Conservation (phyloP, 92 coral and sea anemone genomes). For the Porites lobata region DNA sequence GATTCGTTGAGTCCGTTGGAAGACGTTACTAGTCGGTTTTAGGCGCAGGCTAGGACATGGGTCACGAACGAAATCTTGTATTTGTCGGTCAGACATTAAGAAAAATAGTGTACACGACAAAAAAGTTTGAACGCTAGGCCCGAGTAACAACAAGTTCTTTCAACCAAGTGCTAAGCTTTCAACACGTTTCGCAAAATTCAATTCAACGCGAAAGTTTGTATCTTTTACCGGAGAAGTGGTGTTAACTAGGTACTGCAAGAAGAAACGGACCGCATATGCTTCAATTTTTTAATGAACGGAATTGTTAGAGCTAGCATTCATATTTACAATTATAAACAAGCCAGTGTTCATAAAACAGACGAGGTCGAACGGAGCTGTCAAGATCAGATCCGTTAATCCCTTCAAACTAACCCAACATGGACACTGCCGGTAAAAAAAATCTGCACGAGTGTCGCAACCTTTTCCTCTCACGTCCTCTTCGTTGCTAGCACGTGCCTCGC, state of each 20-base stretch:
- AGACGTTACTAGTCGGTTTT: too few relatives aligned
- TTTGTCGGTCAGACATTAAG: too few relatives aligned
- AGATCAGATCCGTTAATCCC: constrained; percentile 38
- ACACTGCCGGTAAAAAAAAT: constrained; percentile 53
- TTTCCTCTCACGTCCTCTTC: constrained; percentile 21
- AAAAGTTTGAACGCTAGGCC: too few relatives aligned
- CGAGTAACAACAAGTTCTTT: too few relatives aligned
- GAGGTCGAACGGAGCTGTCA: constrained; percentile 73
- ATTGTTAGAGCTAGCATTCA: constrained; percentile 97
- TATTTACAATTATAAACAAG: constrained; percentile 99
- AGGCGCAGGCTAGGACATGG: too few relatives aligned
- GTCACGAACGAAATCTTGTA: too few relatives aligned
- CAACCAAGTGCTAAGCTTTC: too few relatives aligned
- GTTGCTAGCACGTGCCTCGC: constrained; percentile 34
- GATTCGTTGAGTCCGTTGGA: too few relatives aligned
- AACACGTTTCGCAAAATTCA: too few relatives aligned
- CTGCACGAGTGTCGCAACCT: constrained; percentile 45
- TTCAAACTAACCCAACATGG: constrained; percentile 66
- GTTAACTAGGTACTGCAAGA: neutral
- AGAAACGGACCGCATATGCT: constrained; percentile 51
- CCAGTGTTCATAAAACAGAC: constrained; percentile 91
- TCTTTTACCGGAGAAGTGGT: neutral
- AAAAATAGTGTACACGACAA: too few relatives aligned
- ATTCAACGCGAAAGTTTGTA: too few relatives aligned
- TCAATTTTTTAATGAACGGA: constrained; percentile 98